Evolutionary conservation across 2,888 invertebrate species (phyloP), one percentile per base, ranked within the genome.

Genomic region (Pandemis heparana): DNA sequence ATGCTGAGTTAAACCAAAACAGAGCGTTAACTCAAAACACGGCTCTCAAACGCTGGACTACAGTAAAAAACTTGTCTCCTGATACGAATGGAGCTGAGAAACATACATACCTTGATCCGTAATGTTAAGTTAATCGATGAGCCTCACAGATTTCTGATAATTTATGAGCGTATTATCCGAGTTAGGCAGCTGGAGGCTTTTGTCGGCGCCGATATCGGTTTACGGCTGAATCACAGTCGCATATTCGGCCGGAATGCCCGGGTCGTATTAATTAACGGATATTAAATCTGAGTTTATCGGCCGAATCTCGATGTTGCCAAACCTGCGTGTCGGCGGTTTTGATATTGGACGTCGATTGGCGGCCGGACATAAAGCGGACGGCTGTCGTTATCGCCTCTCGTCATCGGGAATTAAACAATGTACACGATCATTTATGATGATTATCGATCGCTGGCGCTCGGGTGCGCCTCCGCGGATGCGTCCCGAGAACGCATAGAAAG

Each of bases 191-290:
- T 82, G 85, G 81, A 70, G 79, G 80, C 82, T 92, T 94, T 94
- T 94, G 94, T 92, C 94, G 94, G 94, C 88, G 81, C 83, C 84
- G 81, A 84, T 88, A 88, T 91, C 89, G 86, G 85, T 89, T 88
- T 89, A 90, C 87, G 86, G 87, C 89, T 91, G 92, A 92, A 85
- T 92, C 92, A 91, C 89, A 89, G 87, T 88, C 90, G 85, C 89
- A 90, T 90, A 89, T 89, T 90, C 87, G 86, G 84, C 84, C 88
- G 88, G 92, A 90, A 92, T 92, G 89, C 89, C 89, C 87, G 90
- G 88, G 87, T 89, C 87, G 92, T 92, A 93, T 94, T 94, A 93
- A 94, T 94, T 94, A 94, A 94, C 93, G 91, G 89, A 92, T 92
- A 92, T 94, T 91, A 92, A 92, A 94, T 90, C 89, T 89, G 89